Evolutionary conservation across 2,888 invertebrate genomes (phyloP), one percentile per base, ranked within the genome.

Genomic region (Oegoconia quadripuncta): DNA sequence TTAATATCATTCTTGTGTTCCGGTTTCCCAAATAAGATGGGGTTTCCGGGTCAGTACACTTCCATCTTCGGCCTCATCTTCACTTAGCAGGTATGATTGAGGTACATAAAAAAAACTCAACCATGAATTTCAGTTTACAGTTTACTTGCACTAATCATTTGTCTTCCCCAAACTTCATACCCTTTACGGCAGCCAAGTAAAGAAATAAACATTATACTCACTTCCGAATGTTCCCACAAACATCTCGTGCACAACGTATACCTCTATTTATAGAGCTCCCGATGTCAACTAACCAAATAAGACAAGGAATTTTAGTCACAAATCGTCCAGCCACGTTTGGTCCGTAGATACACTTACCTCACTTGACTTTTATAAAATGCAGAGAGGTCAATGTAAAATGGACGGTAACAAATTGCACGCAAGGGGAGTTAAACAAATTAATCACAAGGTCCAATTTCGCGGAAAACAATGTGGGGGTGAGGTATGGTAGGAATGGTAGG

Each of bases 231-330:
- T n/a, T n/a, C n/a, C n/a, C n/a, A n/a, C n/a, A 73, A 73, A 72
- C 67, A 66, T 69, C 61, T 68, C 59, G 51, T 63, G 59, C 29
- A n/a, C n/a, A n/a, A n/a, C 34, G 55, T 62, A 64, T 67, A 52
- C 50, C 60, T 64, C 73, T 79, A 75, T 81, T 80, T 78, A 73
- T 70, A 58, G 63, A 75, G 70, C 64, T 52, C 61, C 56, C 60
- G 64, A 73, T 75, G 76, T 76, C 77, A 77, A 71, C 78, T 74
- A 76, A 80, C 70, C 71, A 79, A 79, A 79, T 72, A 79, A 73
- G 61, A 25, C 59, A 55, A 55, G 62, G 64, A 69, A 69, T 71
- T 72, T 68, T 62, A 65, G 59, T 44, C 52, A 57, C 44, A 43
- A 46, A 17, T 3, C 40, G 42, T 37, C 76, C 59, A 66, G n/a